Base-by-base conservation (phyloP, 2,888 invertebrate genomes). In the Heliconius sara region DNA sequence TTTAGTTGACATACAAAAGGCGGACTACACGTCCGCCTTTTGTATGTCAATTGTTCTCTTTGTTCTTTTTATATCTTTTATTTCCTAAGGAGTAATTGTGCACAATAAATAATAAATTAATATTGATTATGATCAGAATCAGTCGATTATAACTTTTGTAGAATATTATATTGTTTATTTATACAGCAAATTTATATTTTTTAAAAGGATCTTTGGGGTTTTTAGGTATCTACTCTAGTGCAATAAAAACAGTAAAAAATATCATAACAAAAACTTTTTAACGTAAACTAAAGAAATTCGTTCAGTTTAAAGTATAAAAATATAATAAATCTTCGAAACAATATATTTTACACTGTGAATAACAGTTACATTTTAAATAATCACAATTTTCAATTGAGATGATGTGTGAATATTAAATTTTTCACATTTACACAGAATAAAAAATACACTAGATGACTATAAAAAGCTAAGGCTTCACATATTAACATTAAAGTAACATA, bases 271-370 rank as follows among this genome's bases (percentile, higher is more conserved):
- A 60, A 83, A 84, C 80, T 79, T 80, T 82, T 81, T 79, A 79
- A 84, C 83, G 83, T 87, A 89, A 89, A 88, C 85, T 85, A 88
- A 87, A 83, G 85, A 85, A 73, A 60, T 60, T 73, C 84, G 85
- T 90, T 90, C 86, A 85, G 85, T 87, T 86, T 86, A 90, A 85
- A 88, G 89, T 94, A 95, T 88, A 94, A 95, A 94, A 94, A 94
- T 94, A 93, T 90, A 90, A 89, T 89, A 79, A 74, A 86, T 88
- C 86, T 89, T 89, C 88, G 84, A 91, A 92, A 91, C 88, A 91
- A 91, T 88, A 90, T 90, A 89, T 89, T 91, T 89, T 90, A 91
- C 90, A 91, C 82, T 83, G 82, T 84, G 73, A 43, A 68, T 85
- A 85, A 87, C 84, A 85, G 86, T 90, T 85, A 89, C 86, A 88